Evolutionary conservation across 2,797 vertebrate species (phyloP).

Genomic region (Rhyacichthys aspro): DNA sequence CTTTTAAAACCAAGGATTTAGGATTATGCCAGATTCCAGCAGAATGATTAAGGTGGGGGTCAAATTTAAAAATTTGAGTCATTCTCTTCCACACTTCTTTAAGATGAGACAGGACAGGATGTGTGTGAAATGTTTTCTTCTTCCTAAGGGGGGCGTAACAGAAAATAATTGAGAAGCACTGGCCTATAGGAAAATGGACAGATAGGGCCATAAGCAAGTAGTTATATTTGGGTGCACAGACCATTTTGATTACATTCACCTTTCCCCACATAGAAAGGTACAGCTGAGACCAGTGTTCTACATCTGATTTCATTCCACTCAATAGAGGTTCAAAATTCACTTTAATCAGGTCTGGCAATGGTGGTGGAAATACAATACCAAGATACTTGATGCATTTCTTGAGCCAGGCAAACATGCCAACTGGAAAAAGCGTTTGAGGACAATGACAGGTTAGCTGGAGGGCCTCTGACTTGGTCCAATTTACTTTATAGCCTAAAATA

Average conservation of each 20-base stretch:
- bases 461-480: constrained; percentile 1
- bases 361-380: neutral
- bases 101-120: neutral
- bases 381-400: constrained; percentile 3
- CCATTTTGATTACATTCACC: neutral
- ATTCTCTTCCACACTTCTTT: no score
- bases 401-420: neutral
- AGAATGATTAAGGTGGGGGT: neutral
- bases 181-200: no score
- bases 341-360: neutral
- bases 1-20: no score
- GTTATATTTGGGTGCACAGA: no score
- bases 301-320: neutral
- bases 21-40: neutral
- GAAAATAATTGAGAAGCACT: no score
- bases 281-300: neutral
- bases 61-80: no score
- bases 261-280: neutral
- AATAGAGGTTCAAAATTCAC: neutral
- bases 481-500: neutral
- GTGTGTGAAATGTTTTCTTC: no score
- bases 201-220: no score
- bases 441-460: constrained; percentile 3
- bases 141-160: no score
- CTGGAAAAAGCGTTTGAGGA: constrained; percentile 1